Evolutionary conservation across 2,113 vertebrate genomes (phyloP), one percentile per base, ranked within the genome.

Genomic region (Oreochromis niloticus): DNA sequence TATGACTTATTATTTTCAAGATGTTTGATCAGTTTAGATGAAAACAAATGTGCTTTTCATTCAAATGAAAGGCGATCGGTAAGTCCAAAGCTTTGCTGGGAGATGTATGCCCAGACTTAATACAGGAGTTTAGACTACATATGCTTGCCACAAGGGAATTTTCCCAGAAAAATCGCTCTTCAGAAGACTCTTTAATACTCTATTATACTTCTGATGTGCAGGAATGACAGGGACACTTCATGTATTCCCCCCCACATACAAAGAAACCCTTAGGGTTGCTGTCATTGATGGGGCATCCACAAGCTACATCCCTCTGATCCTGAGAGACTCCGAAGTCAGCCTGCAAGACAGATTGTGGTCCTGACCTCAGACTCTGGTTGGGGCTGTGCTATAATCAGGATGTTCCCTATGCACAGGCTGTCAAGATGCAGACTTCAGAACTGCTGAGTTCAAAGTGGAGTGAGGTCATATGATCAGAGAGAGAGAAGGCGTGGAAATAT

Each of bases 281-380:
- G 82, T 88, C 90, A 93, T 92, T 90, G 80, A 85, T 6, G 22
- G 87, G 89, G 71, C 87, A 88, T 87, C 61, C 63, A 39, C 52
- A 90, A 87, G 85, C 83, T 88, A 55, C 36, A 82, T 30, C 84
- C 80, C 71, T 24, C 22, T 48, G 24, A 90, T 83, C 90, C 80
- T 82, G 81, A 6, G 34, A 80, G 90, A 85, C 32, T 61, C 59
- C 9, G 9, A 12, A 86, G 85, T 87, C 85, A 88, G 87, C 48
- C 80, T 84, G 63, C 43, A 63, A 89, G 91, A 93, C 90, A 93
- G 89, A 94, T 93, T 92, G 90, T 86, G 80, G 83, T 91, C 88
- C 57, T 93, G 92, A 95, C 94, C 93, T 88, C 86, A 39, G 55
- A 66, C 83, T 83, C 78, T 81, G 56, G 83, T 89, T 82, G 80